Percentiles rank a stretch among this genome's conserved stretches.
Conservation (phyloP, 2,797 vertebrate genomes). For the Manis crassicaudata region DNA sequence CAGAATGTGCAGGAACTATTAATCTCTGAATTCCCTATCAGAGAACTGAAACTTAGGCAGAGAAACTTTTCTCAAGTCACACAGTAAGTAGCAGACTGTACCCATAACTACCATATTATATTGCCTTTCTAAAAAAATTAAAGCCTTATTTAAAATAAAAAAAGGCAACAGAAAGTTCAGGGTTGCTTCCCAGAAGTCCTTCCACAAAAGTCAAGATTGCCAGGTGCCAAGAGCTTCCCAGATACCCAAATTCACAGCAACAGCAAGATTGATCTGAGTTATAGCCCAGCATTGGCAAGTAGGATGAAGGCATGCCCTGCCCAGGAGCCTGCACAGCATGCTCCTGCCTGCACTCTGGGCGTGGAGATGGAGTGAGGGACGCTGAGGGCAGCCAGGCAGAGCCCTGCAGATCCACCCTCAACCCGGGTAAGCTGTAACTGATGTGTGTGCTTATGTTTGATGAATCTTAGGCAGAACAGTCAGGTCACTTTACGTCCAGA, state of each 20-base stretch:
- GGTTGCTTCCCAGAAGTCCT: constrained; percentile 43
- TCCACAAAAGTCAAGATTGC: constrained; percentile 31
- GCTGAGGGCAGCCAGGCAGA: background rate
- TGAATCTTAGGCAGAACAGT: background rate
- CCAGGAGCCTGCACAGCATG: rapidly evolving
- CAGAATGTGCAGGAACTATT: background rate
- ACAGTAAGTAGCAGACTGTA: background rate
- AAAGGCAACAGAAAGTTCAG: background rate
- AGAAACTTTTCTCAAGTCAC: constrained; percentile 35
- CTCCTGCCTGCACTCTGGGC: background rate
- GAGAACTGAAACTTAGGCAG: background rate
- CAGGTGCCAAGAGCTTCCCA: constrained; percentile 1
- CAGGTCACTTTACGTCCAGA: background rate
- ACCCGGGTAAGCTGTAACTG: background rate
- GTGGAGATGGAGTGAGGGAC: rapidly evolving
- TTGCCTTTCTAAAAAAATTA: constrained; percentile 23
- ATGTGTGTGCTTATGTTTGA: background rate
- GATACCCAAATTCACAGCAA: background rate
- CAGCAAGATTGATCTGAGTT: background rate
- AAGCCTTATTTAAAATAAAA: background rate
- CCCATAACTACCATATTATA: background rate
- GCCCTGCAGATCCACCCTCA: background rate
- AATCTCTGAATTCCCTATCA: constrained; percentile 35
- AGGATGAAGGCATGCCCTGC: background rate
- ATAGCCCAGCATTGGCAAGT: constrained; percentile 26